Conservation (phyloP, 2,888 invertebrate species). For the Phaonia tiefii region DNA sequence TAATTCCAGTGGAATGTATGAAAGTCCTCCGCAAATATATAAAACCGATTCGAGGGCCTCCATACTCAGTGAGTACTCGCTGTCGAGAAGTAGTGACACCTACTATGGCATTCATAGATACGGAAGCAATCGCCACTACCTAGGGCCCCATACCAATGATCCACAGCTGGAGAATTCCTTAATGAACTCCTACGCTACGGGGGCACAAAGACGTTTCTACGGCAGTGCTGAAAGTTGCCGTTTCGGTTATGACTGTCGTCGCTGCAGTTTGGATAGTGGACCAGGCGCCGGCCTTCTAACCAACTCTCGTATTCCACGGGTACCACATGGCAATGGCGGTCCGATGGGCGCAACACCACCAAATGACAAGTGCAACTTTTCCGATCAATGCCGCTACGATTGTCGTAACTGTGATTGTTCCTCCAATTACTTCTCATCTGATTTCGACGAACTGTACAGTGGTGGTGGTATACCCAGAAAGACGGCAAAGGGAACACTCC, state of each 20-base stretch:
- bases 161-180: conserved; percentile 74
- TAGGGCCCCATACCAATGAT: conserved; percentile 77
- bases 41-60: conserved; percentile 80
- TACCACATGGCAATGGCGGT: conserved; percentile 21
- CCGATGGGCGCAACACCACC: conserved; percentile 46
- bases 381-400: conserved; percentile 80
- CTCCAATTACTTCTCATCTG: conserved; percentile 80
- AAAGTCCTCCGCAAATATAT: conserved; percentile 77
- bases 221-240: conserved; percentile 80
- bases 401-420: conserved; percentile 80
- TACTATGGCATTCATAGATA: conserved; percentile 66
- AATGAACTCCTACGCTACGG: conserved; percentile 72
- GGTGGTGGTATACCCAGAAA: conserved; percentile 76
- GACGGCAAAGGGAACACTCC: conserved; percentile 76
- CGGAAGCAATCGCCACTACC: conserved; percentile 72
- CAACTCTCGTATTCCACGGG: conserved; percentile 47
- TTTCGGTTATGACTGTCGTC: conserved; percentile 79
- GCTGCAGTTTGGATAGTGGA: conserved; percentile 78
- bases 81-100: conserved; percentile 78
- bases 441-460: conserved; percentile 79
- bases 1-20: conserved; percentile 70
- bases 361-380: conserved; percentile 78
- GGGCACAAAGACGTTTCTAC: conserved; percentile 78
- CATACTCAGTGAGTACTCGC: conserved; percentile 79
- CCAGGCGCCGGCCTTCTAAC: conserved; percentile 41